Evolutionary conservation across 2,888 invertebrate genomes (phyloP).

Genomic region (Ceraclea dissimilis): DNA sequence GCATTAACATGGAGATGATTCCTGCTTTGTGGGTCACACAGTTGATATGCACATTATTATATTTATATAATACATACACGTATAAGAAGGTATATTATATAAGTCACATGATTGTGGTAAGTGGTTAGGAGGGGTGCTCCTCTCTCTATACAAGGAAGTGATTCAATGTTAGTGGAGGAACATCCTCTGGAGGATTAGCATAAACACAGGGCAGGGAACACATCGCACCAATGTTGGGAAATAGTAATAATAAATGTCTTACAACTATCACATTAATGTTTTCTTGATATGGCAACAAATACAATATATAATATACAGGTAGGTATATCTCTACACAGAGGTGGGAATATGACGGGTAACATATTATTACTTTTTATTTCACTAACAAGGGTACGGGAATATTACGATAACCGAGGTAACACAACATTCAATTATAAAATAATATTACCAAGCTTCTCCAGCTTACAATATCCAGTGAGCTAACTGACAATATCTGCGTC

Average conservation of each 20-base stretch:
- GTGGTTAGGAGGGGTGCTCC: too few species aligned
- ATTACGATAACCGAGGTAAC: neutral
- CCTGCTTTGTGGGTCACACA: too few species aligned
- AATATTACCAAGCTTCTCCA: too few species aligned
- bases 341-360: neutral
- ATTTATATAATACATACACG: constrained; percentile 3
- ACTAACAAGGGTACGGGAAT: too few species aligned
- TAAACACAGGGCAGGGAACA: constrained; percentile 4
- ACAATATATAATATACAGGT: constrained; percentile 16
- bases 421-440: neutral
- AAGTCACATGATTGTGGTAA: constrained; percentile 15
- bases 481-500: too few species aligned
- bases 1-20: too few species aligned
- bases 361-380: too few species aligned
- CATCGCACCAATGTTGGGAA: constrained; percentile 16
- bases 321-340: neutral
- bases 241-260: constrained; percentile 21
- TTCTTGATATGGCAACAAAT: constrained; percentile 27
- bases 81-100: neutral
- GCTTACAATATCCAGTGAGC: too few species aligned
- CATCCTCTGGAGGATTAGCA: too few species aligned
- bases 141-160: too few species aligned
- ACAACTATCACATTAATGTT: constrained; percentile 27
- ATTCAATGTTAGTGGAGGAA: too few species aligned
- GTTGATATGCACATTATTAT: constrained; percentile 23